Base-by-base conservation (phyloP, 2,113 vertebrate species). In the Myrmecobius fasciatus region DNA sequence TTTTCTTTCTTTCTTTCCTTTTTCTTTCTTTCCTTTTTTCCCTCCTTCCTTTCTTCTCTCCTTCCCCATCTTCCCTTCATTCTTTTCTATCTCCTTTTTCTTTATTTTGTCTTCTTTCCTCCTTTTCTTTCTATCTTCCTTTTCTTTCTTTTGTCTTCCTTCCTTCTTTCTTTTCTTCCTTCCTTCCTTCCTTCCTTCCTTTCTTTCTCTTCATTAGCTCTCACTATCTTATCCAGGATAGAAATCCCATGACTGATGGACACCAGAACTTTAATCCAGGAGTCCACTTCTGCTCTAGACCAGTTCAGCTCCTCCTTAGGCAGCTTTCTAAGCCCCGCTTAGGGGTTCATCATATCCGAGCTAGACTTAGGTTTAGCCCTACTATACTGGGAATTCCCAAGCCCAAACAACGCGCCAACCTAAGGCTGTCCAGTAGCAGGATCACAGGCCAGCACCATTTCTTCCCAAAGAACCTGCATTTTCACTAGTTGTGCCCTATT, bases 191-290 rank as follows among this genome's bases (percentile, higher is more conserved):
- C 14, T 52, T 17, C 52, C 14, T 52, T 17, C 52, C 14, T 52
- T 17, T 52, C 17, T 24, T 43, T 26, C 5, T n/a, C 36, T 20
- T 1, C 12, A 7, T 5, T 75, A 1, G 12, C 0, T n/a, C 36
- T n/a, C 17, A 17, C 17, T 75, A 1, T 75, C 67, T 75, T 3
- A 14, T 67, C 12, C 14, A n/a, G 36, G 36, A 75, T 8, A 36
- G 11, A 10, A n/a, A n/a, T 75, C 5, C 17, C 67, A n/a, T n/a
- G 1, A n/a, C 67, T 20, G 31, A n/a, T n/a, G 14, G 17, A 3
- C 31, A 31, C 54, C 28, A 36, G 28, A n/a, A n/a, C 12, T n/a
- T 67, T 75, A 36, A 75, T 3, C 60, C 20, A 4, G n/a, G n/a
- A n/a, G 1, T 67, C 31, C 28, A 75, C 67, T 75, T 75, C 36